A percentile compares a stretch with the other conserved stretches of the same genome.
These are phyloP conservation scores for Drosophila funebris DNA, from an alignment of 1,140 invertebrate genomes.

Conservation along the genomic window DNA sequence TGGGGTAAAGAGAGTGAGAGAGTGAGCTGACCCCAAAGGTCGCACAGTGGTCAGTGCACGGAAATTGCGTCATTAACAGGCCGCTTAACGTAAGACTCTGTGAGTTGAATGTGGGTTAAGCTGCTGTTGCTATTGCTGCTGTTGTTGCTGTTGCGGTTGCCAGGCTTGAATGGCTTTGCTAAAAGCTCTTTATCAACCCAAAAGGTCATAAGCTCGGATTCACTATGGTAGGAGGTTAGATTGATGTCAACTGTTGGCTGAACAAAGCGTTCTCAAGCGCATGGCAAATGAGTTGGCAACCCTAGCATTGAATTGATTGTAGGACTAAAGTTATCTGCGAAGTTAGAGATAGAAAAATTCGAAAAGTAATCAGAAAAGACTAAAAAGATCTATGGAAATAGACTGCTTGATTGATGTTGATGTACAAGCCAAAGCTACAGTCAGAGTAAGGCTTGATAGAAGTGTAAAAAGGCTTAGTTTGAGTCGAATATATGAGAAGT, in stretches of 20 bases:
- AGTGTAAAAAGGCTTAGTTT: no score
- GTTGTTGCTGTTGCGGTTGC: neutral
- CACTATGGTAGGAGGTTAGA: neutral
- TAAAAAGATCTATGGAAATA: no score
- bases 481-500: no score
- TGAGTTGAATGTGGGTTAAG: constrained; percentile 1
- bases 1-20: neutral
- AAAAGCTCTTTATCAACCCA: constrained; percentile 4
- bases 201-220: constrained; percentile 7
- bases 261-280: neutral
- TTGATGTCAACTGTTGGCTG: neutral
- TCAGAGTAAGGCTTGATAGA: no score
- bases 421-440: no score
- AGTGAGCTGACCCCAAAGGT: constrained; percentile 40
- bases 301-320: neutral
- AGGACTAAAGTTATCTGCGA: no score
- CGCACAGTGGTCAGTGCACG: constrained; percentile 41
- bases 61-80: constrained; percentile 50
- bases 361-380: no score
- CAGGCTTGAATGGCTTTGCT: constrained; percentile 4
- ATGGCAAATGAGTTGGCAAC: neutral
- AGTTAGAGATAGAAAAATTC: no score
- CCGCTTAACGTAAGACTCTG: constrained; percentile 30
- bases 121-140: neutral
- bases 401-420: no score